These are phyloP conservation scores for Trypoxylon attenuatum DNA, from an alignment of 2,888 invertebrate species.

Conservation along the genomic window DNA sequence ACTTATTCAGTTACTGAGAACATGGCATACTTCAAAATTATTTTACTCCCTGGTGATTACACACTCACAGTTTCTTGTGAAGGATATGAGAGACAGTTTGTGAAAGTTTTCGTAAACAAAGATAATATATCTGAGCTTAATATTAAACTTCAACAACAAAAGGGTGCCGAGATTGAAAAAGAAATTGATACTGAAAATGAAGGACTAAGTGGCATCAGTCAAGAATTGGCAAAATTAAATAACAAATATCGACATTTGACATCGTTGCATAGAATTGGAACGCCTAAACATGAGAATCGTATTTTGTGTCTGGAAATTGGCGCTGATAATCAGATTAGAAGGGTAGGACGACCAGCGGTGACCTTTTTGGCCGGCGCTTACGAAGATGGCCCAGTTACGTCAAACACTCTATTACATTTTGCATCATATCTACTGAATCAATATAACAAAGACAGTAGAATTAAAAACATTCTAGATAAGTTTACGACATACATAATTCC, in stretches of 20 bases:
- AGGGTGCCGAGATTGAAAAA: constrained; percentile 12
- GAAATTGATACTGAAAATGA: neutral
- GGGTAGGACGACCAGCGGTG: constrained; percentile 57
- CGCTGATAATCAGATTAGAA: constrained; percentile 42
- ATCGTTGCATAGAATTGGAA: constrained; percentile 62
- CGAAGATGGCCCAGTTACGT: constrained; percentile 64
- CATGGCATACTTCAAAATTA: constrained; percentile 83
- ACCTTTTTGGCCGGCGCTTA: constrained; percentile 65
- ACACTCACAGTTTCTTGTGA: constrained; percentile 79
- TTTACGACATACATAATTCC: constrained; percentile 67
- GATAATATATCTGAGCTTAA: constrained; percentile 71
- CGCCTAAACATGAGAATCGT: constrained; percentile 48
- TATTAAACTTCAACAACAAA: constrained; percentile 57
- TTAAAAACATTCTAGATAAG: constrained; percentile 61
- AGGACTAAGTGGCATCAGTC: constrained; percentile 44
- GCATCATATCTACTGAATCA: constrained; percentile 62
- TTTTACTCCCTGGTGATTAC: constrained; percentile 83
- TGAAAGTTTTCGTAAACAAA: constrained; percentile 74
- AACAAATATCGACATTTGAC: constrained; percentile 63
- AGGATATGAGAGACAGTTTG: constrained; percentile 77
- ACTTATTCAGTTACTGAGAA: constrained; percentile 81
- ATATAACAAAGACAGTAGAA: constrained; percentile 52
- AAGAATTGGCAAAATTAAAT: constrained; percentile 61
- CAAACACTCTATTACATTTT: constrained; percentile 63
- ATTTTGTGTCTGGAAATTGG: constrained; percentile 66